Base-by-base conservation (phyloP, 2,113 vertebrate species). In the Microtus oregoni region DNA sequence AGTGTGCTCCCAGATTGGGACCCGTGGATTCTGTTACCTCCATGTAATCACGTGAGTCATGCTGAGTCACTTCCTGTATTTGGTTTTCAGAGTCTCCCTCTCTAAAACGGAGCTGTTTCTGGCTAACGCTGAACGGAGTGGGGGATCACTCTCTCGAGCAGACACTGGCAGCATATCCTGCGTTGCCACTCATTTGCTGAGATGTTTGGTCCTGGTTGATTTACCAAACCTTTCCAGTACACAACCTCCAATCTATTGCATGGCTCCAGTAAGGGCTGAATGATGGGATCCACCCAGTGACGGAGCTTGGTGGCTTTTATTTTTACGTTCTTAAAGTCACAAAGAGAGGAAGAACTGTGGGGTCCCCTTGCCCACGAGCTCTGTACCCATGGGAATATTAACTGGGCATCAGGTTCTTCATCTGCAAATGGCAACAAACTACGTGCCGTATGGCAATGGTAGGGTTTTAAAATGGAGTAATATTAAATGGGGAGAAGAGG, bases 301-400 rank as follows among this genome's bases (percentile, higher is more conserved):
- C 86, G 70, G 11, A 30, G 75, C 12, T 17, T 26, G 35, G 52
- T 30, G 13, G n/a, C 11, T 82, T 89, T 77, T 81, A 65, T 86
- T 79, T 55, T 87, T 95, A 76, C 9, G n/a, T 86, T 86, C 20
- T 67, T 87, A 81, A 93, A 76, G 24, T 81, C 94, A 61, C 20
- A 86, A 32, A 94, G 10, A 50, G 3, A 38, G 63, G 63, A 79
- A 63, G 73, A 38, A 91, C 3, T 70, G 50, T 35, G 22, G 70
- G 20, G 11, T 78, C 28, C 30, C 3, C 50, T 75, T 47, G 14
- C 28, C n/a, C 22, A 20, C 4, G 9, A 77, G 28, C 55, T 79
- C 4, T 41, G 7, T 86, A 55, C 35, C 70, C 30, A 50, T 52
- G 35, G 50, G 20, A 58, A 82, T 10, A 0, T n/a, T 95, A n/a